Evolutionary conservation across 2,113 vertebrate species (phyloP).

Genomic region (Labeo catla): DNA sequence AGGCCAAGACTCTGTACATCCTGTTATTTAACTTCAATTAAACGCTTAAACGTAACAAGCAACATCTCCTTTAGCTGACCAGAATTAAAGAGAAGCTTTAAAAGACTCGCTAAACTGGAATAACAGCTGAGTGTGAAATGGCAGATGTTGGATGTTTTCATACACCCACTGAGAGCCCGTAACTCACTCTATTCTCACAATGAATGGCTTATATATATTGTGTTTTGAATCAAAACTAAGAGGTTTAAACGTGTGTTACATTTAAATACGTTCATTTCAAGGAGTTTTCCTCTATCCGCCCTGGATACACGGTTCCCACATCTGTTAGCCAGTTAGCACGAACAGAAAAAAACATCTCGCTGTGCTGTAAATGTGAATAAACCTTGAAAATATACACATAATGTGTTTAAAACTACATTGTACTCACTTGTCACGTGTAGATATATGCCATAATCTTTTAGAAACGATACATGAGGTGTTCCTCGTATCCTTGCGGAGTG

Average conservation of each 20-base stretch:
- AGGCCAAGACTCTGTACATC: not conserved
- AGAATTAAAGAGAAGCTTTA: not conserved
- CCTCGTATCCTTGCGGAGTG: not conserved
- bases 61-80: not conserved
- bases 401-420: not conserved
- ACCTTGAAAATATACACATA: not conserved
- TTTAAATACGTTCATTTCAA: not conserved
- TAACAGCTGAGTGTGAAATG: constrained; percentile 3
- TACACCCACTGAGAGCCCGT: not conserved
- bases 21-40: not conserved
- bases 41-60: not conserved
- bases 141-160: constrained; percentile 24
- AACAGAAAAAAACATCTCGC: not conserved
- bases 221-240: not conserved
- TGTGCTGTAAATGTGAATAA: not conserved
- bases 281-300: not conserved
- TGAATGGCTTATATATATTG: not conserved
- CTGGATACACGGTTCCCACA: not conserved
- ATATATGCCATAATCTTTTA: not conserved
- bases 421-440: constrained; percentile 46
- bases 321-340: constrained; percentile 41
- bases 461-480: not conserved
- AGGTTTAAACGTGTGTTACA: not conserved
- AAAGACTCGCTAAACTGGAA: constrained; percentile 17
- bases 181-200: not conserved